phyloP scores from a whole-genome alignment of 1,140 invertebrate species.

The Cyclina sinensis region DNA sequence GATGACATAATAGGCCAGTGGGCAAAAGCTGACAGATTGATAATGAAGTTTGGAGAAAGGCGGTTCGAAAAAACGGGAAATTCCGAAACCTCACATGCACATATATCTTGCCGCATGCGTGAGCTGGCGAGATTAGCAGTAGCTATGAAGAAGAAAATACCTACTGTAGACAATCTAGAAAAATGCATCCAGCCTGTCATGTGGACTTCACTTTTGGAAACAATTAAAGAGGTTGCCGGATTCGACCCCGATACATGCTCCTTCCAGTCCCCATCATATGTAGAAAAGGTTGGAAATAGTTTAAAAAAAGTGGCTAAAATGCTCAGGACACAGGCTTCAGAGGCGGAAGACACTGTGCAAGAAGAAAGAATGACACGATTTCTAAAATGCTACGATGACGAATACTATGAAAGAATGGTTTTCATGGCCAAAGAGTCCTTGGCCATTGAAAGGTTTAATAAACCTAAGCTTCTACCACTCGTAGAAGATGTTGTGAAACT shows the following conservation, averaged over 20 bases:
- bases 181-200: constrained; percentile 5
- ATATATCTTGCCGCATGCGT: constrained; percentile 9
- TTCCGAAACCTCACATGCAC: neutral
- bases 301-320: constrained; percentile 46
- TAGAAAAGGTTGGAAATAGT: constrained; percentile 1
- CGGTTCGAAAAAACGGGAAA: constrained; percentile 31
- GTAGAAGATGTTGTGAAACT: constrained; percentile 52
- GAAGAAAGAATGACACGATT: constrained; percentile 3
- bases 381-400: constrained; percentile 13
- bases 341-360: neutral
- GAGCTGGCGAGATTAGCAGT: constrained; percentile 2
- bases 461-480: constrained; percentile 2
- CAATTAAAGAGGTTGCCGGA: constrained; percentile 1
- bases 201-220: constrained; percentile 11
- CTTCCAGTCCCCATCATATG: neutral
- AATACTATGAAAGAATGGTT: neutral
- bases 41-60: constrained; percentile 36
- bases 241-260: neutral
- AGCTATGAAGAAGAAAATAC: neutral
- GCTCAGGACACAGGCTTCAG: constrained; percentile 20
- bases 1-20: neutral
- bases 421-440: neutral
- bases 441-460: too few species aligned
- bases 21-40: constrained; percentile 11
- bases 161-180: neutral